These are phyloP conservation scores for Microctonus hyperodae DNA, from an alignment of 2,888 invertebrate genomes.

Conservation along the genomic window DNA sequence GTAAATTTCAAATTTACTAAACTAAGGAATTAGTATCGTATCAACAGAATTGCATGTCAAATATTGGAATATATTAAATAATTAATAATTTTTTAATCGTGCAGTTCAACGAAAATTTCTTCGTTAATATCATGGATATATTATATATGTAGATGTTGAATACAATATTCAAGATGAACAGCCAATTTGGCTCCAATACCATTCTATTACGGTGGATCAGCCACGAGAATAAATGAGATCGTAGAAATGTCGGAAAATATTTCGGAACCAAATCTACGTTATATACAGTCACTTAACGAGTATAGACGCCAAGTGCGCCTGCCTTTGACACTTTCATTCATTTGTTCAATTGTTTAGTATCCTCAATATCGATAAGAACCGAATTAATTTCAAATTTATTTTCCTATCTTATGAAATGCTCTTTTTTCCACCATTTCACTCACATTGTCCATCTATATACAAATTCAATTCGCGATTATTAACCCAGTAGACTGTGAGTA, in stretches of 20 bases:
- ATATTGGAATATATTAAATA: too few relatives aligned
- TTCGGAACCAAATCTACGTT: conserved; percentile 12
- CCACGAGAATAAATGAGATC: conserved; percentile 5
- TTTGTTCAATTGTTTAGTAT: conserved; percentile 12
- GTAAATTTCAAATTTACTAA: too few relatives aligned
- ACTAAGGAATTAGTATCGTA: too few relatives aligned
- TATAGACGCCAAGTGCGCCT: conserved; percentile 11
- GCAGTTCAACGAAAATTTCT: background rate
- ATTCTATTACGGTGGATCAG: conserved; percentile 16
- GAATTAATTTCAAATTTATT: conserved; percentile 5
- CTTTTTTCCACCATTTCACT: background rate
- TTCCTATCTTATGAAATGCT: background rate
- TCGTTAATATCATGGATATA: background rate
- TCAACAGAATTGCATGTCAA: too few relatives aligned
- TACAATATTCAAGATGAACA: conserved; percentile 6
- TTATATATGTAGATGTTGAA: background rate
- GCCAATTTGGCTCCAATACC: conserved; percentile 21
- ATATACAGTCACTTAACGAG: conserved; percentile 14
- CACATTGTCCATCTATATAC: background rate
- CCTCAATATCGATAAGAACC: background rate
- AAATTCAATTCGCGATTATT: background rate
- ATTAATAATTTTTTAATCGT: too few relatives aligned
- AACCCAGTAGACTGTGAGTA: background rate
- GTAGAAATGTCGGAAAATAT: background rate
- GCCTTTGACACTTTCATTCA: conserved; percentile 10